These are phyloP conservation scores for Smittia sp. DNA, from an alignment of 2,888 invertebrate genomes.

Conservation along the genomic window DNA sequence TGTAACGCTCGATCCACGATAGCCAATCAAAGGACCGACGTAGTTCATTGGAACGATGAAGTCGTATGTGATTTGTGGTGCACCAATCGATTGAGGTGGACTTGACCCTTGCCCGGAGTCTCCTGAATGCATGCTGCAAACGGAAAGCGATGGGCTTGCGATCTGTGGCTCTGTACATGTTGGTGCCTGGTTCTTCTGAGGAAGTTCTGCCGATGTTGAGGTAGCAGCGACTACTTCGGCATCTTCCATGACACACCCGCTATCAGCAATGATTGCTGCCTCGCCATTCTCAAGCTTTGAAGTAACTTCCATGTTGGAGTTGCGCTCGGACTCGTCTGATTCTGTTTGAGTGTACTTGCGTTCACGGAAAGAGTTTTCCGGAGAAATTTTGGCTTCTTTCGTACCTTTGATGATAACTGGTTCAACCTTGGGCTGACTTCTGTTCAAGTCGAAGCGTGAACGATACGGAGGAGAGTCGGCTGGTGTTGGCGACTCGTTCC, in stretches of 20 bases:
- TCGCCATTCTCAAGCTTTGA: not conserved
- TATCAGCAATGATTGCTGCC: not conserved
- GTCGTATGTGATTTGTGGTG: conserved; percentile 54
- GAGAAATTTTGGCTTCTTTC: conserved; percentile 51
- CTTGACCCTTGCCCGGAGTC: conserved; percentile 54
- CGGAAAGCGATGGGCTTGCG: conserved; percentile 63
- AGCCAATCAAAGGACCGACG: conserved; percentile 85
- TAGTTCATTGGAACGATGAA: conserved; percentile 72
- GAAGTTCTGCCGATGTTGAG: not conserved
- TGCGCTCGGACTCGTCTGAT: conserved; percentile 46
- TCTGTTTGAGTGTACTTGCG: conserved; percentile 50
- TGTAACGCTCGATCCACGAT: conserved; percentile 76
- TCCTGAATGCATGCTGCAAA: conserved; percentile 52
- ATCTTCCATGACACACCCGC: conserved; percentile 24
- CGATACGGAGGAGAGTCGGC: conserved; percentile 48
- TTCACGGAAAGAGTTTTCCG: conserved; percentile 52
- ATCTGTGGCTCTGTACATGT: conserved; percentile 24
- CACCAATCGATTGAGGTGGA: conserved; percentile 50
- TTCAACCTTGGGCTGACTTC: conserved; percentile 46
- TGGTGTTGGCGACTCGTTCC: conserved; percentile 46
- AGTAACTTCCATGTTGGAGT: not conserved
- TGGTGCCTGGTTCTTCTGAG: not conserved
- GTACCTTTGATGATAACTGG: conserved; percentile 52
- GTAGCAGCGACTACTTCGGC: conserved; percentile 25
- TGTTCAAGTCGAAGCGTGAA: conserved; percentile 24